Conservation (phyloP, 2,113 vertebrate species). For the Dipodomys ordii region DNA sequence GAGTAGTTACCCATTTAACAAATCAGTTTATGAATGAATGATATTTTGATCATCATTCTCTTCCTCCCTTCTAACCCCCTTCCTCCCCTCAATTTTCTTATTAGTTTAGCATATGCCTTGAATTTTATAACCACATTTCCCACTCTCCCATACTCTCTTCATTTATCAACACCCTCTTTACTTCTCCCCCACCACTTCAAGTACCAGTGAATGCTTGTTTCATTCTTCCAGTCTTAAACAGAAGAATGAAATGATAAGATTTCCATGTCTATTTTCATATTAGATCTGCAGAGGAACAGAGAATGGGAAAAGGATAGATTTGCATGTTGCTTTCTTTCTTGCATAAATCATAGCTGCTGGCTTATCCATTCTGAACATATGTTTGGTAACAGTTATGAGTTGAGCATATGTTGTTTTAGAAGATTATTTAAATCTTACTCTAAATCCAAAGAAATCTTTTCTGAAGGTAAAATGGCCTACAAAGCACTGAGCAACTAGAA, state of each 20-base stretch:
- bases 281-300: slow-evolving; percentile 31
- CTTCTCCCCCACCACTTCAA: too few species aligned
- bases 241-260: slow-evolving; percentile 42
- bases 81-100: too few species aligned
- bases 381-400: slow-evolving; percentile 79
- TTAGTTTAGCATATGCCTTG: too few species aligned
- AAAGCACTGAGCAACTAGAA: slow-evolving; percentile 14
- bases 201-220: background rate
- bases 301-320: slow-evolving; percentile 27
- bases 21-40: too few species aligned
- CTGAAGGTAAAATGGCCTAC: slow-evolving; percentile 64
- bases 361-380: slow-evolving; percentile 76
- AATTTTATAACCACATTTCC: too few species aligned
- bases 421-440: slow-evolving; percentile 81
- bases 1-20: too few species aligned
- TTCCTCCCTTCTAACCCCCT: too few species aligned
- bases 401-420: slow-evolving; percentile 81
- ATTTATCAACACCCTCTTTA: too few species aligned
- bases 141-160: too few species aligned
- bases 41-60: too few species aligned
- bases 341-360: slow-evolving; percentile 72
- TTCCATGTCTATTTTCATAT: slow-evolving; percentile 52
- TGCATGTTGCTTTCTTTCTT: slow-evolving; percentile 52
- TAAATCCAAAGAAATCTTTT: slow-evolving; percentile 73
- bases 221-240: background rate